Conservation (phyloP, 1,140 invertebrate species). For the Saccostrea cuccullata region DNA sequence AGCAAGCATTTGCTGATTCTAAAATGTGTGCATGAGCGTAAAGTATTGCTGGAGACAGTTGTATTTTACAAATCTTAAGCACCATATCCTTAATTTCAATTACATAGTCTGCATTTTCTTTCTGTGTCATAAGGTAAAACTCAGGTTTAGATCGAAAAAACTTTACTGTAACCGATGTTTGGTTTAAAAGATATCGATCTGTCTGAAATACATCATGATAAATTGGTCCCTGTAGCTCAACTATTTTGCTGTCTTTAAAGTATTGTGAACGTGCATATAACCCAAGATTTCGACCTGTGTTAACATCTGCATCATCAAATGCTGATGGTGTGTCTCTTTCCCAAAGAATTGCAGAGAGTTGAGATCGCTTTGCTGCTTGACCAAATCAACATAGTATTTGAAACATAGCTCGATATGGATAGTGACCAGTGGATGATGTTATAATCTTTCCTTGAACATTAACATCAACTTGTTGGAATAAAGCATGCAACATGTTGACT, state of each 20-base stretch:
- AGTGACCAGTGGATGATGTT: constrained; percentile 47
- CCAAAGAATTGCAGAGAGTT: constrained; percentile 37
- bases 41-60: constrained; percentile 49
- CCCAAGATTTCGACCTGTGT: constrained; percentile 41
- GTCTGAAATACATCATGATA: constrained; percentile 51
- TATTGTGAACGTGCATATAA: constrained; percentile 30
- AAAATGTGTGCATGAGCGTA: constrained; percentile 44
- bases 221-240: constrained; percentile 45
- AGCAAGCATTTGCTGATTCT: constrained; percentile 44
- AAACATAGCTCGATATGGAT: constrained; percentile 53
- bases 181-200: constrained; percentile 58
- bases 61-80: constrained; percentile 53
- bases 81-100: constrained; percentile 47
- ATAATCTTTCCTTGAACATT: constrained; percentile 30
- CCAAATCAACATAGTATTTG: constrained; percentile 51
- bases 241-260: constrained; percentile 38
- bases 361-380: constrained; percentile 46
- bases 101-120: constrained; percentile 1
- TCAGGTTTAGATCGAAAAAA: constrained; percentile 42
- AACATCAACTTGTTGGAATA: constrained; percentile 52
- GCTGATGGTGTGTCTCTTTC: constrained; percentile 3
- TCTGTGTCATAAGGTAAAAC: constrained; percentile 49
- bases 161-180: constrained; percentile 40
- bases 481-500: constrained; percentile 32
- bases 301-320: constrained; percentile 44